Percentiles rank a stretch among this genome's conserved stretches.
phyloP scores from a whole-genome alignment of 2,888 invertebrate species.

The Kuschelorhynchus macadamiae region DNA sequence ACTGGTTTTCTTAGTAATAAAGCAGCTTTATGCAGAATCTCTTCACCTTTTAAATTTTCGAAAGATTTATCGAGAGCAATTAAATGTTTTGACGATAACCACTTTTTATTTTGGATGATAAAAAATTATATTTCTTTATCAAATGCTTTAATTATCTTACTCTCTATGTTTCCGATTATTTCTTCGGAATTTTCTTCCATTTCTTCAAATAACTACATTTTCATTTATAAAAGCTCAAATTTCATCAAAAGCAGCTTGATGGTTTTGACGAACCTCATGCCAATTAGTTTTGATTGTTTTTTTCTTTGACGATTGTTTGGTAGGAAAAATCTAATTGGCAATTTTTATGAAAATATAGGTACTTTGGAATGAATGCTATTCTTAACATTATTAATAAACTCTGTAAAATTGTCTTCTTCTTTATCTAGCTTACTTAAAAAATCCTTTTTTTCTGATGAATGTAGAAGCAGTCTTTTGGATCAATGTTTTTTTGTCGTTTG shows the following conservation, averaged over 20 bases:
- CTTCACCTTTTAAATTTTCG: slow-evolving; percentile 52
- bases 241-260: slow-evolving; percentile 55
- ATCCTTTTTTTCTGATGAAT: slow-evolving; percentile 37
- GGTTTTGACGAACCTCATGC: slow-evolving; percentile 55
- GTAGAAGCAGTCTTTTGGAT: slow-evolving; percentile 38
- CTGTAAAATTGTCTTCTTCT: slow-evolving; percentile 46
- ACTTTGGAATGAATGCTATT: slow-evolving; percentile 49
- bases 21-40: slow-evolving; percentile 53
- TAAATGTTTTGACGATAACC: slow-evolving; percentile 53
- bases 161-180: slow-evolving; percentile 51
- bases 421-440: slow-evolving; percentile 41
- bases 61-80: too few relatives aligned
- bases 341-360: slow-evolving; percentile 49
- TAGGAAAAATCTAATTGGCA: slow-evolving; percentile 51
- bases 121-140: slow-evolving; percentile 52
- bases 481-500: slow-evolving; percentile 42
- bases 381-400: slow-evolving; percentile 50
- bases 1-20: slow-evolving; percentile 53
- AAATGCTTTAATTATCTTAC: slow-evolving; percentile 53
- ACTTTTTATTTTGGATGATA: slow-evolving; percentile 54
- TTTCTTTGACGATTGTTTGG: slow-evolving; percentile 47
- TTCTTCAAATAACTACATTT: too few relatives aligned
- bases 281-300: slow-evolving; percentile 51
- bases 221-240: too few relatives aligned
- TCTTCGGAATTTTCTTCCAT: slow-evolving; percentile 49